A percentile compares a stretch with the other conserved stretches of the same genome.
Conservation (phyloP, 1,140 invertebrate genomes). For the Drosophila willistoni region DNA sequence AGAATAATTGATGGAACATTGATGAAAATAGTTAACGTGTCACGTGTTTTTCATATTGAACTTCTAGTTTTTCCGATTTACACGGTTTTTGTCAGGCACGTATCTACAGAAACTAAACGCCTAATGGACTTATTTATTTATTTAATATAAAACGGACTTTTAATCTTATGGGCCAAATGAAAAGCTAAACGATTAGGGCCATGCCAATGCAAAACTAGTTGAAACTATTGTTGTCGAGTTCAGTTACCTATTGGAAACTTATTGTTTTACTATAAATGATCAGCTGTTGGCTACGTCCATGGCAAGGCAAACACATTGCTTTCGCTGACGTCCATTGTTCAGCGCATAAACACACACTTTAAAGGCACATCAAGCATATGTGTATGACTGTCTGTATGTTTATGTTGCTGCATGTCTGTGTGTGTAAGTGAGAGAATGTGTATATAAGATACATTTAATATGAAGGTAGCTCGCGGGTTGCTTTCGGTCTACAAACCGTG, state of each 20-base stretch:
- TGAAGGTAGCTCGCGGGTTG: constrained; percentile 75
- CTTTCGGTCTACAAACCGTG: constrained; percentile 76
- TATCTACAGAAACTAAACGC: too few relatives aligned
- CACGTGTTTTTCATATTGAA: too few relatives aligned
- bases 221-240: background rate
- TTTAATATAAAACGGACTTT: too few relatives aligned
- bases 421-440: constrained; percentile 33
- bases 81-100: too few relatives aligned
- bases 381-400: constrained; percentile 21
- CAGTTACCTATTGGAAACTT: background rate
- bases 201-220: too few relatives aligned
- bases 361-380: constrained; percentile 78
- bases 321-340: constrained; percentile 57
- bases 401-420: constrained; percentile 25
- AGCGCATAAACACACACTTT: constrained; percentile 79
- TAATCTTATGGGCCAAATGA: too few relatives aligned
- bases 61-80: too few relatives aligned
- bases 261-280: background rate
- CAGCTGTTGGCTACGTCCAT: constrained; percentile 4
- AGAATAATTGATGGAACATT: too few relatives aligned
- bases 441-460: constrained; percentile 70
- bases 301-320: constrained; percentile 6
- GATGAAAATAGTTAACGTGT: too few relatives aligned
- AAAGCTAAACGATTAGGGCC: too few relatives aligned
- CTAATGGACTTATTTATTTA: too few relatives aligned